Evolutionary conservation across 64 coral and sea anemone species (phyloP).

Genomic region (Montipora cactus): DNA sequence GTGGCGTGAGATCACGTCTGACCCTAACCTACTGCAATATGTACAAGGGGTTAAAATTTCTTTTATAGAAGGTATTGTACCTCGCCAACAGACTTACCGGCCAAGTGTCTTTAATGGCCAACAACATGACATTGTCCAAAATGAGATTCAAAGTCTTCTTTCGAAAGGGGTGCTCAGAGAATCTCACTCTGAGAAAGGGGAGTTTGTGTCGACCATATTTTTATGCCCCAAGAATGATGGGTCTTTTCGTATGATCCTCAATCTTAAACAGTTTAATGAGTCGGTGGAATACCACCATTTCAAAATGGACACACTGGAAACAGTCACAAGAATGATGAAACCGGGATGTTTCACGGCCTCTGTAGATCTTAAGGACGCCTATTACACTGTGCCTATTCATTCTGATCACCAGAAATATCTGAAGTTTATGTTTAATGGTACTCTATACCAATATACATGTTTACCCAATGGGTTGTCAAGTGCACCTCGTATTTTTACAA

Average conservation of each 20-base stretch:
- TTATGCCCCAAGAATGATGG: conserved; percentile 19
- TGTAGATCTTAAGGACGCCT: not conserved
- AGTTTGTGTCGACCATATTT: conserved; percentile 61
- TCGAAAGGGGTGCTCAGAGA: conserved; percentile 30
- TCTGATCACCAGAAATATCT: conserved; percentile 31
- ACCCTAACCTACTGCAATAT: conserved; percentile 49
- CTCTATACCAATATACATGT: conserved; percentile 38
- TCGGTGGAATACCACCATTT: too few relatives aligned
- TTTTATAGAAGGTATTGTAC: conserved; percentile 29
- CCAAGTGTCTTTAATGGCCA: conserved; percentile 56
- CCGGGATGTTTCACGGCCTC: too few relatives aligned
- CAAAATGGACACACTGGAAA: too few relatives aligned
- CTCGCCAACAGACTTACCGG: conserved; percentile 41
- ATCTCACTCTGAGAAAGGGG: not conserved
- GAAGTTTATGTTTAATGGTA: conserved; percentile 22
- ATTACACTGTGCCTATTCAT: conserved; percentile 61
- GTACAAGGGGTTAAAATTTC: conserved; percentile 67
- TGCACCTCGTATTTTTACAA: conserved; percentile 34
- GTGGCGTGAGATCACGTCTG: conserved; percentile 62
- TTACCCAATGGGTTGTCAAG: conserved; percentile 29
- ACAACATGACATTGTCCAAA: conserved; percentile 28
- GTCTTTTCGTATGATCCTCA: too few relatives aligned
- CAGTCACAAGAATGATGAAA: too few relatives aligned
- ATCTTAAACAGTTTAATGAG: too few relatives aligned
- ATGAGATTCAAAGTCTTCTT: conserved; percentile 4